These are phyloP conservation scores for Mugil cephalus DNA, from an alignment of 2,113 vertebrate genomes.

Conservation along the genomic window DNA sequence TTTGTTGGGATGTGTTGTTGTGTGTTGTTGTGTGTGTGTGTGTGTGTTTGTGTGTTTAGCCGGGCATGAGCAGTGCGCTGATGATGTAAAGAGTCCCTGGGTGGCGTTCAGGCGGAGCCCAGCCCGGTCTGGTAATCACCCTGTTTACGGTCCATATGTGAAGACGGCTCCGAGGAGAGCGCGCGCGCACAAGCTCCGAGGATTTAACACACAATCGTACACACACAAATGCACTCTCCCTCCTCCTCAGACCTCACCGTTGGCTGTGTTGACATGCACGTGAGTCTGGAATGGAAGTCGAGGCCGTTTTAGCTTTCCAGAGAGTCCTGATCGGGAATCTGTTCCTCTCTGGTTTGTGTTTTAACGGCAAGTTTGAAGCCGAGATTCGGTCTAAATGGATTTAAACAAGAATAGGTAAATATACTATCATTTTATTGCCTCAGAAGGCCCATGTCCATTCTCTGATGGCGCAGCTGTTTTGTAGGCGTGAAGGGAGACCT, in stretches of 20 bases:
- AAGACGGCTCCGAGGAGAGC: conserved; percentile 78
- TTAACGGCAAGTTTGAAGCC: background rate
- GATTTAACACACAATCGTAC: conserved; percentile 56
- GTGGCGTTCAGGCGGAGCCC: conserved; percentile 83
- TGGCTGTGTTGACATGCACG: conserved; percentile 50
- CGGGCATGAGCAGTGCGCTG: conserved; percentile 77
- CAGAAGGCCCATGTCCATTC: too few species aligned
- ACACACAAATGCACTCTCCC: conserved; percentile 44
- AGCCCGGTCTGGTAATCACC: conserved; percentile 84
- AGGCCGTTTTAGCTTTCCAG: conserved; percentile 52
- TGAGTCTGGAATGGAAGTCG: conserved; percentile 49
- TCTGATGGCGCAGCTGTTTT: too few species aligned
- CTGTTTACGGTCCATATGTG: conserved; percentile 87
- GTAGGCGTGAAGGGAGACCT: too few species aligned
- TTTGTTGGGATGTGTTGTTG: too few species aligned
- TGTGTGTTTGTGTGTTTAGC: conserved; percentile 76
- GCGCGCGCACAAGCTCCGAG: conserved; percentile 46
- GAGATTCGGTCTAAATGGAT: background rate
- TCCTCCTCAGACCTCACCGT: conserved; percentile 39
- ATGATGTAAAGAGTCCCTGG: conserved; percentile 85
- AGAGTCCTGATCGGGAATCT: conserved; percentile 16
- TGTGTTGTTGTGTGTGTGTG: conserved; percentile 34
- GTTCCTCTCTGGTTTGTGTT: background rate
- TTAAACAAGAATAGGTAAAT: too few species aligned
- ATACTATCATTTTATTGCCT: too few species aligned